Evolutionary conservation across 2,113 vertebrate genomes (phyloP), one percentile per base, ranked within the genome.

Genomic region (Opisthocomus hoazin): DNA sequence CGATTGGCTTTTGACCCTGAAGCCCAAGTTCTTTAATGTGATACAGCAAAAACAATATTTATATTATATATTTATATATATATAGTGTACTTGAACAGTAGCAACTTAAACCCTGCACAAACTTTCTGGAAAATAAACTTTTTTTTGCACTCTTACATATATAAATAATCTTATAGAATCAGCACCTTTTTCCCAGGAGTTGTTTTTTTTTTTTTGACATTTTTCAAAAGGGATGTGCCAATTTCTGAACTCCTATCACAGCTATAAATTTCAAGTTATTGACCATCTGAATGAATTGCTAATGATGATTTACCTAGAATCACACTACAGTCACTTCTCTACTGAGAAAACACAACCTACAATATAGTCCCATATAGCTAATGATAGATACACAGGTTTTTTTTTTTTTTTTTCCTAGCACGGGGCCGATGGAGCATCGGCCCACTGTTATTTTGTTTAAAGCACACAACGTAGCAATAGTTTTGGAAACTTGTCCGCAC

Each of bases 341-440:
- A 98, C 98, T 98, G 98, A 98, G 98, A 98, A 98, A 99, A 98
- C 98, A 99, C 98, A 98, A 98, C 98, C 98, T 99, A 99, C 98
- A 95, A 98, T 98, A 98, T 98, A 98, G 97, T 98, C 98, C 98
- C 98, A 98, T 98, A 98, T 97, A 98, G 98, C 98, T 99, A 99
- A 99, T 99, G 99, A 98, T 98, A 99, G 98, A 99, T 99, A 99
- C 98, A 99, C 98, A 98, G 98, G 97, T 98, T 98, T 82, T 66
- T 98, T 84, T 82, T 54, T 98, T 89, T 51, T 68, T 98, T 98
- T 95, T 95, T 98, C 97, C 98, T 98, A 98, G 98, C 98, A 98
- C 94, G 21, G 97, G 98, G 97, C 77, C 54, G 97, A 98, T 81
- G 89, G 77, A 94, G 84, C 94, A 96, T 96, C 97, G 94, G 89